A percentile compares a stretch with the other conserved stretches of the same genome.
Conservation (phyloP, 2,888 invertebrate genomes). For the Drosophila antonietae region DNA sequence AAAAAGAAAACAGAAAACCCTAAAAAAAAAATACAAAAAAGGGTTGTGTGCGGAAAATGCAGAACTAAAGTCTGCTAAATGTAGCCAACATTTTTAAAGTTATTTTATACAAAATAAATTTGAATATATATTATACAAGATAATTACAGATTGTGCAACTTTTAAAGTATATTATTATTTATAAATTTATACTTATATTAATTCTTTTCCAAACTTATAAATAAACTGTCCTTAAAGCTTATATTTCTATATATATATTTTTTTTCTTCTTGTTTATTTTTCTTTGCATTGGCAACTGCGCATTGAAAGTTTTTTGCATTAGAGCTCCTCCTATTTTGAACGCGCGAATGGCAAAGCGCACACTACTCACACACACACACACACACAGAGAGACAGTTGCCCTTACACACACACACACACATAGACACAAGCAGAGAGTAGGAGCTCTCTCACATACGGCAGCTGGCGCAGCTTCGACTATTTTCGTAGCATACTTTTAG, state of each 20-base stretch:
- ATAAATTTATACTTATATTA: not conserved
- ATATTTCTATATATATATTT: conserved; percentile 17
- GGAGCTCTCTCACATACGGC: conserved; percentile 71
- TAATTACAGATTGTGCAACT: not conserved
- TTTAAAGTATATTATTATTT: not conserved
- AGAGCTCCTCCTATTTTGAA: conserved; percentile 83
- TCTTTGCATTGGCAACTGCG: conserved; percentile 60
- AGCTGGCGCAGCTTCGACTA: conserved; percentile 67
- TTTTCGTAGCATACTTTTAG: conserved; percentile 79
- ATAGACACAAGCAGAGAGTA: conserved; percentile 37
- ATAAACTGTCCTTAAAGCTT: conserved; percentile 6
- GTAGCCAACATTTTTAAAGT: conserved; percentile 28
- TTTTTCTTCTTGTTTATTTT: conserved; percentile 17
- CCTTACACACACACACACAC: conserved; percentile 28
- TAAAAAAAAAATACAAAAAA: conserved; percentile 16
- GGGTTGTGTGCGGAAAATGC: conserved; percentile 25
- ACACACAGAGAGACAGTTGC: conserved; percentile 22
- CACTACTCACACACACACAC: conserved; percentile 46
- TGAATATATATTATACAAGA: too few species aligned
- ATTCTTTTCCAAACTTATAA: not conserved
- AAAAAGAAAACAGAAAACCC: conserved; percentile 4
- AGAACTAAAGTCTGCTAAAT: conserved; percentile 3
- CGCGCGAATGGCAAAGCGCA: conserved; percentile 80
- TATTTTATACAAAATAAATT: not conserved
- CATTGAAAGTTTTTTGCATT: conserved; percentile 71